Percentiles rank a stretch among this genome's conserved stretches.
phyloP scores from a whole-genome alignment of 1,140 invertebrate genomes.

The Ceratina japonica region DNA sequence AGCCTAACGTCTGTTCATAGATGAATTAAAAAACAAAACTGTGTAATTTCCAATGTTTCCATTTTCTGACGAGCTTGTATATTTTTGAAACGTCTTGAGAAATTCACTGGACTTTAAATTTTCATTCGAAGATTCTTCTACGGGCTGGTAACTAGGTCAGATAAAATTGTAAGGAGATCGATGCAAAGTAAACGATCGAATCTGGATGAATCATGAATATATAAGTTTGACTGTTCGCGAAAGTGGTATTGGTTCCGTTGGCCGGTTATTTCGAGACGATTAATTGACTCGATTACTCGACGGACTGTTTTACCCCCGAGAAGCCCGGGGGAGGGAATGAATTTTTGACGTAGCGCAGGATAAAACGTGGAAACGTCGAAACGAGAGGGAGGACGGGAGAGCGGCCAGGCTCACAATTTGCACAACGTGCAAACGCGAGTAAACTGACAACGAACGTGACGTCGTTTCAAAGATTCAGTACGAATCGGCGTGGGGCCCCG shows the following conservation, averaged over 20 bases:
- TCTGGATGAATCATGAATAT: background rate
- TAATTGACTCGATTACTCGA: conserved; percentile 58
- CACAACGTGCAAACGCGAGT: conserved; percentile 56
- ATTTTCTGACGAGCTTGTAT: background rate
- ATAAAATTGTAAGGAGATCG: background rate
- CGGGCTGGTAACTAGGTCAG: conserved; percentile 12
- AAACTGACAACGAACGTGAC: conserved; percentile 71
- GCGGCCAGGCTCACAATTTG: conserved; percentile 33
- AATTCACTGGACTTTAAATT: background rate
- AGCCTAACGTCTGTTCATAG: too few species aligned
- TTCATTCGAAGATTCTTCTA: background rate
- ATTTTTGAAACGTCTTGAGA: background rate
- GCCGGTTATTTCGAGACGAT: conserved; percentile 58
- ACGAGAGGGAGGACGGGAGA: background rate
- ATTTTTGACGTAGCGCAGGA: conserved; percentile 48
- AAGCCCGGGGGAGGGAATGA: conserved; percentile 20
- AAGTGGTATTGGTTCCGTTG: background rate
- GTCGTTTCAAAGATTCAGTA: conserved; percentile 64
- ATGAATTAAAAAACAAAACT: too few species aligned
- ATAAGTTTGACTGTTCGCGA: background rate
- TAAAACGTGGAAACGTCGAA: conserved; percentile 39
- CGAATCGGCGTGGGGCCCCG: conserved; percentile 11
- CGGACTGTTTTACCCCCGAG: conserved; percentile 1
- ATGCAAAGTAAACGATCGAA: background rate
- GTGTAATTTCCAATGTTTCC: background rate